Conservation (phyloP, 2,797 vertebrate genomes). For the Rhinatrema bivittatum region DNA sequence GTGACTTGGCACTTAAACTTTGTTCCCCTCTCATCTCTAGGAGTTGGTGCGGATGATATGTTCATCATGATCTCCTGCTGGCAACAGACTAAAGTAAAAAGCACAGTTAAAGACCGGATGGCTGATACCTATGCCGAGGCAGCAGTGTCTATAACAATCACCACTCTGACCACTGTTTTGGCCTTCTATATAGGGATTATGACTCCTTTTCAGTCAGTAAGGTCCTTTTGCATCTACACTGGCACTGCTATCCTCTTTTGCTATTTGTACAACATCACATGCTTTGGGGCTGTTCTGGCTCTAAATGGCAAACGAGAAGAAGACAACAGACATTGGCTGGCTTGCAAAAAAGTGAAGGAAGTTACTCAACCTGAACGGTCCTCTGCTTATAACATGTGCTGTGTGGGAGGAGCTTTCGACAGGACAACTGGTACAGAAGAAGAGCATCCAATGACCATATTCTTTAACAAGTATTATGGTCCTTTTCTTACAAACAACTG, state of each 20-base stretch:
- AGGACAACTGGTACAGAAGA: too few relatives aligned
- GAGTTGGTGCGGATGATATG: conserved; percentile 77
- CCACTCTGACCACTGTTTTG: conserved; percentile 67
- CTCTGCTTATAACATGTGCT: conserved; percentile 41
- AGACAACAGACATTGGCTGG: conserved; percentile 61
- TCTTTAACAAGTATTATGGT: conserved; percentile 55
- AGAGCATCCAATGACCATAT: conserved; percentile 29
- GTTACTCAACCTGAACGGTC: conserved; percentile 9
- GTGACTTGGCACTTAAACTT: too few relatives aligned
- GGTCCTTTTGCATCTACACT: conserved; percentile 71
- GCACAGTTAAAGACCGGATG: conserved; percentile 41
- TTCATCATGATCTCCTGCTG: conserved; percentile 80
- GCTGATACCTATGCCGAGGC: conserved; percentile 58
- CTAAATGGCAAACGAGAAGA: conserved; percentile 62
- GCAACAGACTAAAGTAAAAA: conserved; percentile 57
- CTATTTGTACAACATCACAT: conserved; percentile 51
- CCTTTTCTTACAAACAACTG: conserved; percentile 50
- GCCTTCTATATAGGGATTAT: conserved; percentile 67
- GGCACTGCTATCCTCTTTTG: conserved; percentile 64
- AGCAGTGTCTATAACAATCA: conserved; percentile 72
- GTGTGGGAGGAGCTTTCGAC: too few relatives aligned
- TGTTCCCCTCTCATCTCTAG: conserved; percentile 40
- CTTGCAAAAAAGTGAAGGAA: conserved; percentile 37
- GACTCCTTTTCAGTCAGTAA: conserved; percentile 65
- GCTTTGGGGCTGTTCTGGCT: conserved; percentile 54